Conservation (phyloP, 1,140 invertebrate species). For the Polypedilum vanderplanki region DNA sequence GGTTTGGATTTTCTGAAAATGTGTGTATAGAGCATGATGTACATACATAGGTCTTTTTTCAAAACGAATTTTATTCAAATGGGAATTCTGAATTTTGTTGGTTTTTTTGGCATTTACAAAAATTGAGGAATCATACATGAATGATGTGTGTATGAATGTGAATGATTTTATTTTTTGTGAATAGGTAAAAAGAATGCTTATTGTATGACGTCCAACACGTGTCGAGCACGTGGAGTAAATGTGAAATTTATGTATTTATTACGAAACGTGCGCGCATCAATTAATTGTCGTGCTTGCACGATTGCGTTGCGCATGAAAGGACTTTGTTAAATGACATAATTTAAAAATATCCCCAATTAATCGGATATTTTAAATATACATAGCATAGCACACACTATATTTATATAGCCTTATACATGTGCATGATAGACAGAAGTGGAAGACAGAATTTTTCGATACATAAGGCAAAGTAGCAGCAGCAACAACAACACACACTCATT, state of each 20-base stretch:
- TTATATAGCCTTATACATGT: background rate
- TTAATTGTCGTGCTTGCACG: background rate
- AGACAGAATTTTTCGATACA: slow-evolving; percentile 12
- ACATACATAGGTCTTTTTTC: slow-evolving; percentile 12
- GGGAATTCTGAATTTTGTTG: slow-evolving; percentile 22
- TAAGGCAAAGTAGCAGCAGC: background rate
- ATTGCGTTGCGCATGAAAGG: background rate
- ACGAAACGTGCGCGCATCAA: slow-evolving; percentile 5
- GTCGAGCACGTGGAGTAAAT: background rate
- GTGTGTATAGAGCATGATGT: background rate
- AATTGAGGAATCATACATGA: background rate
- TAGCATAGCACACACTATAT: background rate
- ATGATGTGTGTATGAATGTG: background rate
- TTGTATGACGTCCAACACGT: background rate
- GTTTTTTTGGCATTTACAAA: slow-evolving; percentile 25
- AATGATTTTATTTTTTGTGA: background rate
- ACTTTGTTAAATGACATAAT: slow-evolving; percentile 20
- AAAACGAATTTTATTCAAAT: slow-evolving; percentile 23
- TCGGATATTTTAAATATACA: slow-evolving; percentile 26
- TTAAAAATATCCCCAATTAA: background rate
- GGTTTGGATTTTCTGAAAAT: background rate
- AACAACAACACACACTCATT: slow-evolving; percentile 1
- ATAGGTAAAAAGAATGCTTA: background rate
- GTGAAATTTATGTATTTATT: background rate
- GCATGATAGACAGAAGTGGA: slow-evolving; percentile 25